Percentiles rank a stretch among this genome's conserved stretches.
phyloP scores from a whole-genome alignment of 2,888 invertebrate species.

The Sphaerophoria rueppellii region DNA sequence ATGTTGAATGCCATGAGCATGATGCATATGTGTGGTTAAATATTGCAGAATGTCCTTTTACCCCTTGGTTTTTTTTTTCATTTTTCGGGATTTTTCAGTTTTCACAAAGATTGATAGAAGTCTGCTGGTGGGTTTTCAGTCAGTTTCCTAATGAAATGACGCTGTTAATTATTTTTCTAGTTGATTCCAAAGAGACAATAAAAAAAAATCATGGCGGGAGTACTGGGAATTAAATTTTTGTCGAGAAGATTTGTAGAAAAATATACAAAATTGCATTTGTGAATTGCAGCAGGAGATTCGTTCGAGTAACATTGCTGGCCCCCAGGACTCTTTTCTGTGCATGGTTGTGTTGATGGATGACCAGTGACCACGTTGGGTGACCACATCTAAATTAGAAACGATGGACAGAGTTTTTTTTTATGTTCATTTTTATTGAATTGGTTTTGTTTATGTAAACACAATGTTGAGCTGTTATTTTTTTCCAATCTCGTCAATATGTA shows the following conservation, averaged over 20 bases:
- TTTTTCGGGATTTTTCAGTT: neutral
- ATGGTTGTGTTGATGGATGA: conserved; percentile 2
- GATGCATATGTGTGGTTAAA: conserved; percentile 65
- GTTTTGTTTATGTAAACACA: neutral
- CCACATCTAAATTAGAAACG: conserved; percentile 8
- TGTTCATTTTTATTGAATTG: neutral
- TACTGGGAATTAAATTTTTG: conserved; percentile 68
- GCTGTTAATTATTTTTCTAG: conserved; percentile 73
- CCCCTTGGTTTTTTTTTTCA: neutral
- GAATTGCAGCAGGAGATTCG: conserved; percentile 28
- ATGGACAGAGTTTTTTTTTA: neutral
- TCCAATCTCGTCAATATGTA: neutral
- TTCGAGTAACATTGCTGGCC: too few species aligned
- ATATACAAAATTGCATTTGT: conserved; percentile 57
- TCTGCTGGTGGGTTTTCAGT: neutral
- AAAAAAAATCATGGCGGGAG: conserved; percentile 6
- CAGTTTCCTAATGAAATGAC: conserved; percentile 44
- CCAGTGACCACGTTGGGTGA: neutral
- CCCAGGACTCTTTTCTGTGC: neutral
- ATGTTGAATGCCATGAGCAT: conserved; percentile 37
- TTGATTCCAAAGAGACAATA: conserved; percentile 12
- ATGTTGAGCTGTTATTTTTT: neutral
- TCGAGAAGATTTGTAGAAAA: conserved; percentile 51
- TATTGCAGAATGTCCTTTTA: conserved; percentile 53
- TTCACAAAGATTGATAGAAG: neutral